Percentiles rank a stretch among this genome's conserved stretches.
Conservation (phyloP, 2,888 invertebrate genomes). For the Lasioglossum morio region DNA sequence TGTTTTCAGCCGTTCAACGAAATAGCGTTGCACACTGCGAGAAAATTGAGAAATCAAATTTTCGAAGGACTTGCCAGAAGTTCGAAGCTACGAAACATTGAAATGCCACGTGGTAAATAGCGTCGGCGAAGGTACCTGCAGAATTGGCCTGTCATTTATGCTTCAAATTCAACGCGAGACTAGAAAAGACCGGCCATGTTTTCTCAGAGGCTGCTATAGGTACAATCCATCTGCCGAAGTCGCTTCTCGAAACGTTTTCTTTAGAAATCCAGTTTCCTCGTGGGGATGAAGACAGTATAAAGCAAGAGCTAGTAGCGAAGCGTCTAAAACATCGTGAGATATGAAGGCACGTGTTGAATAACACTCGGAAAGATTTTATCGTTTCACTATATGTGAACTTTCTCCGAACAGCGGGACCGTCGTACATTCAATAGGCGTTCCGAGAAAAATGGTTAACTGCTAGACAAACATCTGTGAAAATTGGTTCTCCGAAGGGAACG, state of each 20-base stretch:
- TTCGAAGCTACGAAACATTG: neutral
- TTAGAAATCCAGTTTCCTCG: conserved; percentile 8
- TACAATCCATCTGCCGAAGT: neutral
- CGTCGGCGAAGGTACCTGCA: neutral
- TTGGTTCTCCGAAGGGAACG: neutral
- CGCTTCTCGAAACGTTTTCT: neutral
- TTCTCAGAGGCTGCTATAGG: neutral
- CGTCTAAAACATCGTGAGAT: neutral
- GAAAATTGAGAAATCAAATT: neutral
- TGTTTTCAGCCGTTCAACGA: neutral
- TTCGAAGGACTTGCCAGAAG: neutral
- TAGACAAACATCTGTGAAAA: neutral
- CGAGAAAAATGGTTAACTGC: neutral
- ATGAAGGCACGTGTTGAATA: conserved; percentile 23
- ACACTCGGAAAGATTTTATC: conserved; percentile 53
- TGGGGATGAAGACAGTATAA: neutral
- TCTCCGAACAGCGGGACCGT: neutral
- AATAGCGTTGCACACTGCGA: neutral
- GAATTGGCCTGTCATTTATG: conserved; percentile 4
- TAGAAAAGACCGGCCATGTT: neutral
- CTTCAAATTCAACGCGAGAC: neutral
- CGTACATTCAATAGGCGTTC: neutral
- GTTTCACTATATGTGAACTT: conserved; percentile 47
- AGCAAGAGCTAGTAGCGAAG: neutral
- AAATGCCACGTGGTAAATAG: neutral